Conservation (phyloP, 2,797 vertebrate genomes). For the Sebastes steindachneri region DNA sequence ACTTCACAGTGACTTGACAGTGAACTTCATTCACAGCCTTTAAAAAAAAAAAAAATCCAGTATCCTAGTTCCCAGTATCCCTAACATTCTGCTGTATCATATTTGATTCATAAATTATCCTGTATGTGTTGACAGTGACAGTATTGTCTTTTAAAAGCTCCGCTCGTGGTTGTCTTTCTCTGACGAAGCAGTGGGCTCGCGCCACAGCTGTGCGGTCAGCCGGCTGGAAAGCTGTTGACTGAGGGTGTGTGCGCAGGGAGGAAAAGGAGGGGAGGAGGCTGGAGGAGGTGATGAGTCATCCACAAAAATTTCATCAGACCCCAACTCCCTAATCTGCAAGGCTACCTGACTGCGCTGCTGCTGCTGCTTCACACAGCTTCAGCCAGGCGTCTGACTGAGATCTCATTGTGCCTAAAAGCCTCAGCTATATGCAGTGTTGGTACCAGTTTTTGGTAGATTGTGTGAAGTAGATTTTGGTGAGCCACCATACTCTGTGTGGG, state of each 20-base stretch:
- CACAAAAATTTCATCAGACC: conserved; percentile 68
- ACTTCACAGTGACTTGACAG: neutral
- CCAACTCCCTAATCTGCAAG: conserved; percentile 40
- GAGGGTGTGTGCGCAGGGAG: conserved; percentile 33
- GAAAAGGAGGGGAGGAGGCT: conserved; percentile 22
- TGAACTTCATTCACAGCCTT: neutral
- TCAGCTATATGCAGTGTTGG: neutral
- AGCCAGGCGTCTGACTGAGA: neutral
- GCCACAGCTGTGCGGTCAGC: conserved; percentile 63
- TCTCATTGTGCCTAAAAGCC: neutral
- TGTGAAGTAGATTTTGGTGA: conserved; percentile 26
- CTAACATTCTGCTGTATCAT: neutral
- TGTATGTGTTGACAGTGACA: neutral
- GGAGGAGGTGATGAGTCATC: conserved; percentile 79
- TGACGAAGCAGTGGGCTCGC: conserved; percentile 25
- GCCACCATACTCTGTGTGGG: conserved; percentile 70
- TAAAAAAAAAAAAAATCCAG: neutral
- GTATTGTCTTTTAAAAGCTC: neutral
- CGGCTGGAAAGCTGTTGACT: conserved; percentile 53
- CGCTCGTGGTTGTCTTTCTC: neutral
- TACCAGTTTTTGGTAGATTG: conserved; percentile 5
- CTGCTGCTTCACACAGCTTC: neutral
- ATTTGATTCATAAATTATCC: neutral
- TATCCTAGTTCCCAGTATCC: neutral
- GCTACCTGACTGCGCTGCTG: conserved; percentile 32